Base-by-base conservation (phyloP, 2,113 vertebrate genomes). In the Cromileptes altivelis region DNA sequence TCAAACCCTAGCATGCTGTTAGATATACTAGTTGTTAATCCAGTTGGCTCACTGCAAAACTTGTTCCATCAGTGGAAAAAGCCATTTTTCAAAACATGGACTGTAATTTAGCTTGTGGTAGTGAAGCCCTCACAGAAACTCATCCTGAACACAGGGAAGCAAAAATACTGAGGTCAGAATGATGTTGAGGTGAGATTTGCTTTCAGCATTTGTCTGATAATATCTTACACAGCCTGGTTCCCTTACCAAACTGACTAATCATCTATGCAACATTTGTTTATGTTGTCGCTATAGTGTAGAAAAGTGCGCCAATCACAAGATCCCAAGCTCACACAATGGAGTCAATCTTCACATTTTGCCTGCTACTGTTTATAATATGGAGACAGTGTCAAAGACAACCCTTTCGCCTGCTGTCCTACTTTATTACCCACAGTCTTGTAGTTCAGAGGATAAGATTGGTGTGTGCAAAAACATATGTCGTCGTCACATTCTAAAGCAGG, bases 31-130 rank as follows among this genome's bases (percentile, higher is more conserved):
- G 23, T 58, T 70, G 33, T 49, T 52, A 15, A 8, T 10, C 6
- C 19, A 37, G 25, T 73, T 87, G 65, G 30, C 30, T 63, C 37
- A 62, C 45, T 45, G 64, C 72, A 82, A 82, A 86, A 60, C 18
- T 71, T 64, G 49, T 55, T 50, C 40, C 14, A 75, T 70, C 37
- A 27, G 14, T 87, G 71, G 53, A 76, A 73, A 57, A 73, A 58
- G 27, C 1, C 0, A 45, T 75, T 76, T 76, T 65, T 55, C 33
- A 71, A 49, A 70, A 49, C 25, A 27, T 60, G 19, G 58, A 60
- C 58, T 47, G 6, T 58, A 58, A 62, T 56, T 65, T 37, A 23
- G 27, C 19, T 40, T 62, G 21, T 65, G 63, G 33, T 77, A 23
- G 42, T 15, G 13, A 73, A 71, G 21, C 56, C 25, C 25, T 70